A percentile compares a stretch with the other conserved stretches of the same genome.
These are phyloP conservation scores for Bombylius major DNA, from an alignment of 2,888 invertebrate genomes.

Conservation along the genomic window DNA sequence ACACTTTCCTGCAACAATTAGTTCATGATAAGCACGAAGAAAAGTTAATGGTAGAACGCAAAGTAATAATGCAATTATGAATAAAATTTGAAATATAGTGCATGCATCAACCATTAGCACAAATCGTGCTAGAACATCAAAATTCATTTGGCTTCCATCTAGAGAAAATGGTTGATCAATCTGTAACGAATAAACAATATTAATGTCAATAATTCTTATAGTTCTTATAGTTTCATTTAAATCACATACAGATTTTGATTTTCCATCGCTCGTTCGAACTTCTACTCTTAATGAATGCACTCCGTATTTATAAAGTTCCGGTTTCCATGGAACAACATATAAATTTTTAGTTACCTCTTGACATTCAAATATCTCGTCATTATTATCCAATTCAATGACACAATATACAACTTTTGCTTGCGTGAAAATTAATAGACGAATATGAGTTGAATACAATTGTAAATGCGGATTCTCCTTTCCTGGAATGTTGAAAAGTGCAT, in stretches of 20 bases:
- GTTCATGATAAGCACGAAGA: conserved; percentile 46
- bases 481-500: conserved; percentile 60
- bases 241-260: conserved; percentile 36
- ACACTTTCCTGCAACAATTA: conserved; percentile 37
- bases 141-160: conserved; percentile 55
- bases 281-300: conserved; percentile 53
- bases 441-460: conserved; percentile 53
- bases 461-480: conserved; percentile 50
- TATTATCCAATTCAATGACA: background rate
- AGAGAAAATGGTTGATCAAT: conserved; percentile 61
- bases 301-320: conserved; percentile 42
- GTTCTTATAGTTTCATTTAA: background rate
- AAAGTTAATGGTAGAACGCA: conserved; percentile 53
- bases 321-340: conserved; percentile 60
- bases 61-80: conserved; percentile 46
- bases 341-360: conserved; percentile 51
- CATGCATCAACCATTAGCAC: conserved; percentile 66
- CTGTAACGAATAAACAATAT: conserved; percentile 1
- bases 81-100: conserved; percentile 54
- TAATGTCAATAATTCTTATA: background rate
- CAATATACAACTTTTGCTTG: background rate
- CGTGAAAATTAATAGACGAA: conserved; percentile 72
- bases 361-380: conserved; percentile 33
- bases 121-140: conserved; percentile 54
- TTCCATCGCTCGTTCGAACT: conserved; percentile 45